Percentiles rank a stretch among this genome's conserved stretches.
These are phyloP conservation scores for Antennarius striatus DNA, from an alignment of 2,113 vertebrate genomes.

Conservation along the genomic window DNA sequence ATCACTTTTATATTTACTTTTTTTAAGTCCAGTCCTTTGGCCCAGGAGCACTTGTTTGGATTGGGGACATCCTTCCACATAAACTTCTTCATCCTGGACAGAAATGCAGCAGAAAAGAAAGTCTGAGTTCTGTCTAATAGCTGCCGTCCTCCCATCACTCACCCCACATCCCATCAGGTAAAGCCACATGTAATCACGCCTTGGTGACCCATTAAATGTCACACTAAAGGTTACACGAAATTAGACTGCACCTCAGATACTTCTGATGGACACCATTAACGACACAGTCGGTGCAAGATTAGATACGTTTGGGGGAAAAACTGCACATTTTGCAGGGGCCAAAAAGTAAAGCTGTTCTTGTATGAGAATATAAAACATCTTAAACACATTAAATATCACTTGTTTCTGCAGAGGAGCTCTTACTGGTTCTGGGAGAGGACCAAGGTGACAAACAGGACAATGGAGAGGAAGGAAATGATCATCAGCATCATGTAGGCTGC, in stretches of 20 bases:
- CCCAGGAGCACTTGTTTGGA: conserved; percentile 96
- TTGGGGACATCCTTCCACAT: conserved; percentile 96
- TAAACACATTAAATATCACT: too few relatives aligned
- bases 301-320: too few relatives aligned
- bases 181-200: conserved; percentile 43
- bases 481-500: conserved; percentile 82
- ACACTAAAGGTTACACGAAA: conserved; percentile 14
- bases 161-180: conserved; percentile 2
- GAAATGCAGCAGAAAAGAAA: conserved; percentile 19
- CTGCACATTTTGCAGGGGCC: too few relatives aligned
- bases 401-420: neutral
- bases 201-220: conserved; percentile 52
- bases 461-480: conserved; percentile 82
- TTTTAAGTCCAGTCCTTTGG: conserved; percentile 90
- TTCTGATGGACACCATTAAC: neutral
- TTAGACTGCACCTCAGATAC: conserved; percentile 21
- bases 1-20: conserved; percentile 77
- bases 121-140: neutral
- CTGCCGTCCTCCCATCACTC: neutral
- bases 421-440: conserved; percentile 90
- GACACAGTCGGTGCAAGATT: too few relatives aligned
- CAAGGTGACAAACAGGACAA: conserved; percentile 84
- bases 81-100: conserved; percentile 89
- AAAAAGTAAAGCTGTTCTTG: too few relatives aligned
- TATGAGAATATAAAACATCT: too few relatives aligned